phyloP scores from a whole-genome alignment of 2,888 invertebrate genomes.

The Amblyjoppa fuscipennis region DNA sequence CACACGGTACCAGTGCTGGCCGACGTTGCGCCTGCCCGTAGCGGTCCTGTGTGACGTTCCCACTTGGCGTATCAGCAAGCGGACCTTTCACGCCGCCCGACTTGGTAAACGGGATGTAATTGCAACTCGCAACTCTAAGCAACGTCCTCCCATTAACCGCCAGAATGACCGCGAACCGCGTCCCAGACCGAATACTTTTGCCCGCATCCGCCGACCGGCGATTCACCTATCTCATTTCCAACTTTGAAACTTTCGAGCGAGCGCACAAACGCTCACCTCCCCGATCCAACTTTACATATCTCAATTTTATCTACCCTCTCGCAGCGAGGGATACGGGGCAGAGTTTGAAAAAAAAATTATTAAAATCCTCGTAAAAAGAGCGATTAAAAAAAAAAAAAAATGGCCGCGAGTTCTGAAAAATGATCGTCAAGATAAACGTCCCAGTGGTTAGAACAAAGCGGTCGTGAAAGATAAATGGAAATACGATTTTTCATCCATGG shows the following conservation, averaged over 20 bases:
- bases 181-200: not conserved
- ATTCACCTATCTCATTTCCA: not conserved
- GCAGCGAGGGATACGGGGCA: not conserved
- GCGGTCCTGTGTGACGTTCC: no score
- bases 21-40: no score
- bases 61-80: not conserved
- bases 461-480: no score
- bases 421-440: no score
- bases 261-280: not conserved
- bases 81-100: slow-evolving; percentile 6
- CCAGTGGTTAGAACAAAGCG: no score
- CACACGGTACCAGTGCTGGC: no score
- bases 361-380: not conserved
- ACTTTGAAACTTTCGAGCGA: not conserved
- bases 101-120: slow-evolving; percentile 27
- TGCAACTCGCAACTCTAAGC: slow-evolving; percentile 1
- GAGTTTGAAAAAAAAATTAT: not conserved
- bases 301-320: not conserved
- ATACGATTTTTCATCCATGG: no score
- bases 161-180: not conserved
- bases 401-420: no score
- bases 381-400: not conserved
- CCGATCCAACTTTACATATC: not conserved
- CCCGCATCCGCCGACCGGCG: not conserved
- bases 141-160: slow-evolving; percentile 25